These are phyloP conservation scores for Myoxocephalus aenaeus DNA, from an alignment of 2,797 vertebrate species.

Conservation along the genomic window DNA sequence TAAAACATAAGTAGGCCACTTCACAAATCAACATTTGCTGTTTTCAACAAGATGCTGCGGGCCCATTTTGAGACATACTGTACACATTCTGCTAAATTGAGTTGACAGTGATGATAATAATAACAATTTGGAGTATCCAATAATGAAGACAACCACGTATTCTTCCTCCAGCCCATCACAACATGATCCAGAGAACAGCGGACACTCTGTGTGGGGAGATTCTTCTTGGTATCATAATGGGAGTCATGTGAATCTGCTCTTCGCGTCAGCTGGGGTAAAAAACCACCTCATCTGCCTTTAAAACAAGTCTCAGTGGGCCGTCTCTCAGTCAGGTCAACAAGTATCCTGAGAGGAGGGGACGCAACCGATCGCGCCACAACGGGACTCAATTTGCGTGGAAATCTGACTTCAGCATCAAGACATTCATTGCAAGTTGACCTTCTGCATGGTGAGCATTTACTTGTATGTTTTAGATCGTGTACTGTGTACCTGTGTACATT, in stretches of 20 bases:
- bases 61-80: background rate
- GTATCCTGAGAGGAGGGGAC: background rate
- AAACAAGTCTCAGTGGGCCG: background rate
- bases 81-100: background rate
- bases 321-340: background rate
- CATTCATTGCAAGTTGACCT: background rate
- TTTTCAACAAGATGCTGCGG: background rate
- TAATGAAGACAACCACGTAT: background rate
- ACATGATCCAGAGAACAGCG: slow-evolving; percentile 20
- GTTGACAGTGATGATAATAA: background rate
- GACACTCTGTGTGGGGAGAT: slow-evolving; percentile 30
- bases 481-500: no score
- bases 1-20: background rate
- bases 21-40: background rate
- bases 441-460: slow-evolving; percentile 45
- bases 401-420: background rate
- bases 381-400: background rate
- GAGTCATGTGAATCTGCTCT: slow-evolving; percentile 72
- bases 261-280: slow-evolving; percentile 5
- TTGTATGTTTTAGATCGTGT: background rate
- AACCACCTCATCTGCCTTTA: slow-evolving; percentile 18
- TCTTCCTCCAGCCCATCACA: background rate
- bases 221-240: slow-evolving; percentile 50
- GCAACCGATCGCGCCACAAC: background rate
- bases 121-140: background rate